Percentiles rank a stretch among this genome's conserved stretches.
Conservation (phyloP, 92 coral and sea anemone species). For the Zoanthus sociatus region DNA sequence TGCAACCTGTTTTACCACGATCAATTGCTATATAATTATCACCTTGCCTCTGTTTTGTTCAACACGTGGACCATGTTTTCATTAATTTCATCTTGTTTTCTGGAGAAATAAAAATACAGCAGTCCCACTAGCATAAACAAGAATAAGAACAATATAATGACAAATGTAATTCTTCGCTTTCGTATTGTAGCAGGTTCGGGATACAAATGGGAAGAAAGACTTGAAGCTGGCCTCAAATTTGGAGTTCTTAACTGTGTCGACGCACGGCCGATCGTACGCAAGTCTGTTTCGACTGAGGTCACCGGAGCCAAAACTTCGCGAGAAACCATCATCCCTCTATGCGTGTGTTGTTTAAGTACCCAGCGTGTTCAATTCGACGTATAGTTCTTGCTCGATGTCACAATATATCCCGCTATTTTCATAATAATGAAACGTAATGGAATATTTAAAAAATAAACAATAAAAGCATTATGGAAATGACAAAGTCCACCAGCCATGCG, state of each 20-base stretch:
- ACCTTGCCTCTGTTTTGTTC: background rate
- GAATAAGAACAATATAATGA: conserved; percentile 14
- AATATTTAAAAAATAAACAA: conserved; percentile 22
- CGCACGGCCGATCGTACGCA: background rate
- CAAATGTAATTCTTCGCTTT: conserved; percentile 18
- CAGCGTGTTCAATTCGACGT: conserved; percentile 20
- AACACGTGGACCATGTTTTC: background rate
- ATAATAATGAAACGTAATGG: conserved; percentile 4
- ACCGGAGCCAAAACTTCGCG: background rate
- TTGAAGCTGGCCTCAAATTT: background rate
- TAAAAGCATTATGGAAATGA: conserved; percentile 16
- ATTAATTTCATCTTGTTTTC: conserved; percentile 5
- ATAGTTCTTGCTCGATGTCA: background rate
- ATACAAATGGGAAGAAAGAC: background rate
- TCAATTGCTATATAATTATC: no score
- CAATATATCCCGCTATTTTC: background rate
- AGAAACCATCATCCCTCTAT: background rate
- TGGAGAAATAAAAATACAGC: conserved; percentile 40
- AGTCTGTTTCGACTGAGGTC: background rate
- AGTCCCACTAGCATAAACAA: conserved; percentile 25
- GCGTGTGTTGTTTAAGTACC: background rate
- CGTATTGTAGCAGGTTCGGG: conserved; percentile 13
- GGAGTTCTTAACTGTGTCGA: background rate
- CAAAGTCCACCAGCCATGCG: background rate
- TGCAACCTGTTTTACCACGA: no score